These are phyloP conservation scores for Melipona quadrifasciata DNA, from an alignment of 1,140 invertebrate genomes.

Conservation along the genomic window DNA sequence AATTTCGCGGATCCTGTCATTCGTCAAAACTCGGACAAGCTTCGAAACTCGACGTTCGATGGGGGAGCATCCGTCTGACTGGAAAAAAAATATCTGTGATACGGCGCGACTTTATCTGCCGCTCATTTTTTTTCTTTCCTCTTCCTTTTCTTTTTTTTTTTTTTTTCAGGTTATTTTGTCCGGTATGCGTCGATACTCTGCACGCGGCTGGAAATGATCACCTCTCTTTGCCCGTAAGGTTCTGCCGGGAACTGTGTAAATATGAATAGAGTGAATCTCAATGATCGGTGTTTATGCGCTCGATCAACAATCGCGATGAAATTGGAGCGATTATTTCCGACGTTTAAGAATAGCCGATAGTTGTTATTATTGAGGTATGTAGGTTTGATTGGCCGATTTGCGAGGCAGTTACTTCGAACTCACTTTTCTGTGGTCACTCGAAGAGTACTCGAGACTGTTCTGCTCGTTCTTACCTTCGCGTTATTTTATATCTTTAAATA, in stretches of 20 bases:
- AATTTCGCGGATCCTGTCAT: conserved; percentile 6
- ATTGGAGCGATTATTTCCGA: not conserved
- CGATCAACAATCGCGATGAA: not conserved
- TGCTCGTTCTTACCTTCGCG: no score
- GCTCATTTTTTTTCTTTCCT: no score
- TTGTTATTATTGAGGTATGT: not conserved
- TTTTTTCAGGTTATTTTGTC: not conserved
- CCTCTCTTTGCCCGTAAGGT: not conserved
- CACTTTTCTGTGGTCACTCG: no score
- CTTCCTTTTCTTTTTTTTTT: no score
- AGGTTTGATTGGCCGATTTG: not conserved
- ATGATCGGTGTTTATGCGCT: not conserved
- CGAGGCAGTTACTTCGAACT: not conserved
- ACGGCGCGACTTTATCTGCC: not conserved
- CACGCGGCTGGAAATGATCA: not conserved
- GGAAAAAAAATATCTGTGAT: not conserved
- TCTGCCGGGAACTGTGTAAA: not conserved
- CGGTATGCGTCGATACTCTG: no score
- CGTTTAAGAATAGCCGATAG: not conserved
- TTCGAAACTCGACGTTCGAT: not conserved
- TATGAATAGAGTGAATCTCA: not conserved
- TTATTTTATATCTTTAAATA: no score
- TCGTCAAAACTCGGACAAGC: conserved; percentile 23
- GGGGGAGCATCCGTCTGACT: not conserved
- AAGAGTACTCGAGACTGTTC: no score